phyloP scores from a whole-genome alignment of 2,888 invertebrate species.

The Pristionchus exspectatus region DNA sequence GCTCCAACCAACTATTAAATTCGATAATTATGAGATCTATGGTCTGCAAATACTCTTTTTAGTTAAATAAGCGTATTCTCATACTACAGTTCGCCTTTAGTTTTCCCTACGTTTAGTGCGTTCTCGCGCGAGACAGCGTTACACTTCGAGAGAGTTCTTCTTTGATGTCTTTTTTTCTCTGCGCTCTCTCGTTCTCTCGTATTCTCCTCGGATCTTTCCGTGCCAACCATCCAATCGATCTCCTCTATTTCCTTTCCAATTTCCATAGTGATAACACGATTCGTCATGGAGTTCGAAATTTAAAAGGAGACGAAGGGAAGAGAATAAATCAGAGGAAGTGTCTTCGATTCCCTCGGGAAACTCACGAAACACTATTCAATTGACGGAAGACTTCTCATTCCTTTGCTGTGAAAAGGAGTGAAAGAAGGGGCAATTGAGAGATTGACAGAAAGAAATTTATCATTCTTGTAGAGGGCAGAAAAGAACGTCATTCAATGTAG shows the following conservation, averaged over 20 bases:
- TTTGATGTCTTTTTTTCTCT: no score
- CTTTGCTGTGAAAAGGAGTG: not conserved
- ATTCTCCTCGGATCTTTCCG: no score
- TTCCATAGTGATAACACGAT: not conserved
- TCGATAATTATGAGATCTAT: no score
- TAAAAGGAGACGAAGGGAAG: not conserved
- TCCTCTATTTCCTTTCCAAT: not conserved
- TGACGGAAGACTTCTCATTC: constrained; percentile 27
- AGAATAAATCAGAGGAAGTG: constrained; percentile 42
- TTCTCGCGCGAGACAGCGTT: no score
- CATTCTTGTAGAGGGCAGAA: constrained; percentile 25
- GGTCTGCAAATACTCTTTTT: no score
- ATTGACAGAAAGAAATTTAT: constrained; percentile 12
- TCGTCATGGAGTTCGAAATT: constrained; percentile 31
- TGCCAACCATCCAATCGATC: not conserved
- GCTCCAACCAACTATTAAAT: no score
- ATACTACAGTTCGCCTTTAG: no score
- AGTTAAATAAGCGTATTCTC: no score
- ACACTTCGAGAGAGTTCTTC: no score
- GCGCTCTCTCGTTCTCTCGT: no score
- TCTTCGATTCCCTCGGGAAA: constrained; percentile 18
- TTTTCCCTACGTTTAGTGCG: no score
- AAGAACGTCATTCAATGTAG: constrained; percentile 27
- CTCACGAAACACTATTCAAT: constrained; percentile 35
- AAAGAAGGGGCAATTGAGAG: not conserved